phyloP scores from a whole-genome alignment of 2,888 invertebrate species.

The Agrochola lota region DNA sequence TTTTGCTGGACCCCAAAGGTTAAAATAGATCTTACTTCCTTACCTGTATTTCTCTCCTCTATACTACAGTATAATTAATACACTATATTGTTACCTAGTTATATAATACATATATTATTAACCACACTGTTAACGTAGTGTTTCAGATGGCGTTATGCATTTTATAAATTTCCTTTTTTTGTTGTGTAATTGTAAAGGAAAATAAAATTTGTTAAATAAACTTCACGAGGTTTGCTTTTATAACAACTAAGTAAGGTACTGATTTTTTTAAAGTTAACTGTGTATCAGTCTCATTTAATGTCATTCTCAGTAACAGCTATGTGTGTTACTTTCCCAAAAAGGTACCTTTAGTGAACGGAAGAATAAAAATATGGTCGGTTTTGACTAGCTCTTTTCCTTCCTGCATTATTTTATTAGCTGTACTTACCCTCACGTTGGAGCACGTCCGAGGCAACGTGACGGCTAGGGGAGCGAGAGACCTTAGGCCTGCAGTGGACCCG shows the following conservation, averaged over 20 bases:
- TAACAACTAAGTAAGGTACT: background rate
- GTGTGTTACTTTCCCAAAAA: background rate
- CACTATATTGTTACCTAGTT: conserved; percentile 69
- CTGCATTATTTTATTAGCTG: background rate
- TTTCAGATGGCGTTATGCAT: conserved; percentile 85
- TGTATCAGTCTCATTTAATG: background rate
- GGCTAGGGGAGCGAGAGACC: background rate
- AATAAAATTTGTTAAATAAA: conserved; percentile 78
- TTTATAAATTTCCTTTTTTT: conserved; percentile 82
- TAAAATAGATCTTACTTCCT: background rate
- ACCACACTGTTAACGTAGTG: conserved; percentile 71
- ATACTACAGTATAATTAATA: conserved; percentile 19
- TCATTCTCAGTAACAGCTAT: background rate
- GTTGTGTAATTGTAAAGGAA: conserved; percentile 78
- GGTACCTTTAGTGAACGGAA: background rate
- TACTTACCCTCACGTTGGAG: background rate
- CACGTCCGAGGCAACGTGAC: background rate
- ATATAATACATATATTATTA: conserved; percentile 62
- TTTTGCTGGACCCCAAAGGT: background rate
- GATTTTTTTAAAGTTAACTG: background rate
- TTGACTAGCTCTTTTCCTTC: background rate
- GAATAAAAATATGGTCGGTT: background rate
- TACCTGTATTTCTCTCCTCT: conserved; percentile 3
- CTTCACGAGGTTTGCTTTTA: conserved; percentile 18
- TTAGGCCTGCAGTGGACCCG: background rate